phyloP scores from a whole-genome alignment of 1,140 invertebrate genomes.

The Scaptomyza graminum region DNA sequence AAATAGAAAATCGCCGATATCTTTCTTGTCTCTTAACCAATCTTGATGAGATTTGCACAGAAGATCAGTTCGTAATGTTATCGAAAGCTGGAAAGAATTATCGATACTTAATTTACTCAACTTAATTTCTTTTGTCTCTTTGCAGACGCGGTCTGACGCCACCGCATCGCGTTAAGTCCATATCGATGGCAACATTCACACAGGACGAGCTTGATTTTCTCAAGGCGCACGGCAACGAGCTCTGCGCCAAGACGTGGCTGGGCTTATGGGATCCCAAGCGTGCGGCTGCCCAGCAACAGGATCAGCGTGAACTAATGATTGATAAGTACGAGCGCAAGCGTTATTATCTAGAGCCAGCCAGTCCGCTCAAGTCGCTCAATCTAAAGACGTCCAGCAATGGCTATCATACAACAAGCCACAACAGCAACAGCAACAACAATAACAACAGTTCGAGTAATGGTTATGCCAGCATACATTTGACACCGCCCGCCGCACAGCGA shows the following conservation, averaged over 20 bases:
- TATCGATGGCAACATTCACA: conserved; percentile 99
- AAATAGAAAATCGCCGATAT: too few relatives aligned
- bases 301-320: conserved; percentile 95
- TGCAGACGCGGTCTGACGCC: conserved; percentile 97
- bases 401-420: conserved; percentile 23
- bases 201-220: conserved; percentile 97
- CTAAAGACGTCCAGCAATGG: conserved; percentile 65
- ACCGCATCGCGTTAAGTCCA: conserved; percentile 98
- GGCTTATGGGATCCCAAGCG: conserved; percentile 92
- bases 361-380: conserved; percentile 84
- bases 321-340: conserved; percentile 97
- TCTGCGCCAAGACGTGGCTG: conserved; percentile 95
- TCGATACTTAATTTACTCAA: too few relatives aligned
- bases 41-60: too few relatives aligned
- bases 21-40: too few relatives aligned
- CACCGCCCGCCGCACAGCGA: conserved; percentile 77
- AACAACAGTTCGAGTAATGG: conserved; percentile 46
- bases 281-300: conserved; percentile 84
- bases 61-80: too few relatives aligned
- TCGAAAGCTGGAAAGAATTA: too few relatives aligned
- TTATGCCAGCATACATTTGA: conserved; percentile 75
- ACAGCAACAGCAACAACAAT: conserved; percentile 29
- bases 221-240: conserved; percentile 95
- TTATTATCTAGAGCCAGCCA: conserved; percentile 88
- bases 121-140: conserved; percentile 33